Base-by-base conservation (phyloP, 2,888 invertebrate species). In the Drosophila mimica region DNA sequence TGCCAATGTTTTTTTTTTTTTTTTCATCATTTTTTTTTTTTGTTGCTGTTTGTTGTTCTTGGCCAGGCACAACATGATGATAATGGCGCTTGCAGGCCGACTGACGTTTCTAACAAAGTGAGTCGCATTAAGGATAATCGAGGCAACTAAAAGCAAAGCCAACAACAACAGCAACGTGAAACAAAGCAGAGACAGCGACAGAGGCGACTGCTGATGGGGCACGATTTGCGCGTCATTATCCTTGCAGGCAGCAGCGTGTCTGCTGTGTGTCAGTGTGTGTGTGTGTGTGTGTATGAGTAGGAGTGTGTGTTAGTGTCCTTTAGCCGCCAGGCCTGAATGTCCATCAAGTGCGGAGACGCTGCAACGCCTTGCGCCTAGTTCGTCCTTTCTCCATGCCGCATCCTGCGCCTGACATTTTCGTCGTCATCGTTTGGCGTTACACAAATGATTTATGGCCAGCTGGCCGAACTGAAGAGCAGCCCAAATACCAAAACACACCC, bases 51-150 rank as follows among this genome's bases (percentile, higher is more conserved):
- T 36, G 36, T 34, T 57, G n/a, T 48, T n/a, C n/a, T n/a, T 56
- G 61, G 62, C 67, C 64, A 52, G 66, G 72, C 70, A 74, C 61
- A 78, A 69, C 70, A 84, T 84, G 85, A 89, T 77, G 89, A 89
- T 85, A 85, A 89, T 85, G 89, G 85, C 87, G 84, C 88, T 85
- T 87, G 89, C 85, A 85, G 85, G 89, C 85, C 82, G 83, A 81
- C 87, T 89, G 85, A 89, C 86, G 90, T 85, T 89, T 76, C 87
- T 79, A 87, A 89, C 90, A 89, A 87, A 87, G 90, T 87, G 87
- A 89, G 86, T 89, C 87, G 90, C 87, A 87, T 87, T 87, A 87
- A 88, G 90, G 88, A 87, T 87, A 87, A 87, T 87, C 86, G 90
- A 82, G 88, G 83, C 90, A 83, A 84, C 89, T 85, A 89, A 89